Percentiles rank a stretch among this genome's conserved stretches.
phyloP scores from a whole-genome alignment of 2,113 vertebrate genomes.

The Butastur rufipennis region DNA sequence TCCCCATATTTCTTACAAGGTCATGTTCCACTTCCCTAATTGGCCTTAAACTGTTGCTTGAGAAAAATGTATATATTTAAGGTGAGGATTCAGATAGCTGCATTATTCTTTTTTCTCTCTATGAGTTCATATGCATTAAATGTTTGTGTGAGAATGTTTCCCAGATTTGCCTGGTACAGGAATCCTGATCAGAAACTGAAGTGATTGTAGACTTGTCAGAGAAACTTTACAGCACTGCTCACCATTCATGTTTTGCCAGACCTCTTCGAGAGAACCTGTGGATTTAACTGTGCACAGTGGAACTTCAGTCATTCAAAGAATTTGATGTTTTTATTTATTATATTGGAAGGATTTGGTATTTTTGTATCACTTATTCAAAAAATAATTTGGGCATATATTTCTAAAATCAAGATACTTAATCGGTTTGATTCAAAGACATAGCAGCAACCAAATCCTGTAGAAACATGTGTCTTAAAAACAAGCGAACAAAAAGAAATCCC shows the following conservation, averaged over 20 bases:
- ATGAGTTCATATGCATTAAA: constrained; percentile 29
- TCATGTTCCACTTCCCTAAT: neutral
- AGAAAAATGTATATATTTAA: neutral
- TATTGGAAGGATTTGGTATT: neutral
- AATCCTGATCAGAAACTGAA: constrained; percentile 27
- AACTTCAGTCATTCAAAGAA: neutral
- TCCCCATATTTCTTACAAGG: neutral
- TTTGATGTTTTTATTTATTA: neutral
- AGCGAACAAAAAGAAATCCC: neutral
- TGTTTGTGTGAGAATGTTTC: constrained; percentile 39
- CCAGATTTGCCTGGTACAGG: constrained; percentile 2
- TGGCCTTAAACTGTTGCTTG: constrained; percentile 29
- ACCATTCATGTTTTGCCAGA: constrained; percentile 76
- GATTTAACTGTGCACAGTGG: constrained; percentile 77
- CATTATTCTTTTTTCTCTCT: neutral
- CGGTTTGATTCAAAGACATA: neutral
- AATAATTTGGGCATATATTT: neutral
- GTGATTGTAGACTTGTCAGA: constrained; percentile 40
- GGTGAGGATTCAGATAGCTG: constrained; percentile 9
- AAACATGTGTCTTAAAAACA: neutral
- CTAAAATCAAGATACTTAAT: constrained; percentile 15
- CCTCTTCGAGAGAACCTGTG: constrained; percentile 72
- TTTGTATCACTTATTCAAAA: neutral
- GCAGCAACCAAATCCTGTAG: neutral
- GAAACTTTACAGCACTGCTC: constrained; percentile 76